Conservation (phyloP, 2,797 vertebrate genomes). For the Lindbergichthys nudifrons region DNA sequence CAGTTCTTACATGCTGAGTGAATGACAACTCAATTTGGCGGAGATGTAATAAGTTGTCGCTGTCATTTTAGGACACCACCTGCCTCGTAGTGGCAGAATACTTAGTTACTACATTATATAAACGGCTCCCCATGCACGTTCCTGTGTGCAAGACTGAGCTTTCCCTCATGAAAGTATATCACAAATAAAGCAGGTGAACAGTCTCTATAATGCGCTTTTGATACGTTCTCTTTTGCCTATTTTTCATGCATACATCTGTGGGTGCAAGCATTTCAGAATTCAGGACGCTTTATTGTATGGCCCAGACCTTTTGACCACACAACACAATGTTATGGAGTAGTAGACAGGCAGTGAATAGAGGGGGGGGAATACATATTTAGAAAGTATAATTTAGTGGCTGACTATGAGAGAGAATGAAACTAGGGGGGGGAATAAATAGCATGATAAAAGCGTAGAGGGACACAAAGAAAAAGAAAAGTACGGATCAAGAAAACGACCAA, state of each 20-base stretch:
- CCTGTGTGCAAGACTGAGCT: neutral
- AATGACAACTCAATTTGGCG: too few species aligned
- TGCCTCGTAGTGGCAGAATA: constrained; percentile 13
- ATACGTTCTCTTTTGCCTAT: neutral
- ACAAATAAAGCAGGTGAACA: neutral
- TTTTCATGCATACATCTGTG: constrained; percentile 6
- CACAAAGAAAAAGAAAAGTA: constrained; percentile 35
- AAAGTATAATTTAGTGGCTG: constrained; percentile 84
- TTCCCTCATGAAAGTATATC: neutral
- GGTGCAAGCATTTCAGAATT: constrained; percentile 24
- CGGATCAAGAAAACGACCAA: constrained; percentile 38
- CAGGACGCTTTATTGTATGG: constrained; percentile 21
- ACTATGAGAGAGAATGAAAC: constrained; percentile 58
- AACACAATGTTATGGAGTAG: constrained; percentile 25
- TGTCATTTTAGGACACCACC: constrained; percentile 11
- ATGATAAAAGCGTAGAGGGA: constrained; percentile 40
- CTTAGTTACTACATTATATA: neutral
- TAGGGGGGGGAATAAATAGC: constrained; percentile 19
- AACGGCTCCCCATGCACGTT: neutral
- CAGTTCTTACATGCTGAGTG: neutral
- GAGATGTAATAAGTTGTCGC: neutral
- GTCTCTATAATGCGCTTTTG: neutral
- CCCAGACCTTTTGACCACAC: constrained; percentile 40
- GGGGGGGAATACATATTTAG: constrained; percentile 74
- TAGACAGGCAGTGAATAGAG: constrained; percentile 20